Percentiles rank a stretch among this genome's conserved stretches.
Conservation (phyloP, 2,797 vertebrate species). For the Varecia variegata region DNA sequence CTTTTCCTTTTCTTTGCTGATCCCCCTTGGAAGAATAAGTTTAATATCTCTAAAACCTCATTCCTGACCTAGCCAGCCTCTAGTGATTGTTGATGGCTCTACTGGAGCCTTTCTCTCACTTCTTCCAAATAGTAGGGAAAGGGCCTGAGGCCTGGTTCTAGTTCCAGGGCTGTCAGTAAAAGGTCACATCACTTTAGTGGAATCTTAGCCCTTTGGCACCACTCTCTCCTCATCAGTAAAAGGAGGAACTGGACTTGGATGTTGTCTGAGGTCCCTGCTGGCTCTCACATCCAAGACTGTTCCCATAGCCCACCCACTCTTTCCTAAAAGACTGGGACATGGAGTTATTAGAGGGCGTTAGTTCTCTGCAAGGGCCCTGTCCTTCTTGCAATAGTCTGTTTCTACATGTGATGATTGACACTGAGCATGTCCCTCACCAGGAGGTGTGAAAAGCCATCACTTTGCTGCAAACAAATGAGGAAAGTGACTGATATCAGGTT, state of each 20-base stretch:
- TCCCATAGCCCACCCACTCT: rapidly evolving
- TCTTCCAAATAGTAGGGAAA: neutral
- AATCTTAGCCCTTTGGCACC: no score
- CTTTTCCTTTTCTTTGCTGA: neutral
- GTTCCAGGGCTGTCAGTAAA: neutral
- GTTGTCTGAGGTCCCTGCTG: neutral
- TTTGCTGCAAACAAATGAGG: no score
- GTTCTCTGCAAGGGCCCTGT: neutral
- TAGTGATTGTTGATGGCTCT: neutral
- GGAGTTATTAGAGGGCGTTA: rapidly evolving
- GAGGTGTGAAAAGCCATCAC: neutral
- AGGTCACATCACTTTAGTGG: neutral
- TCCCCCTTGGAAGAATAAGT: neutral
- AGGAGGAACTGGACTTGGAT: neutral
- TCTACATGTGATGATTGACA: neutral
- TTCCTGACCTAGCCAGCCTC: conserved; percentile 55
- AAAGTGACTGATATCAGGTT: neutral
- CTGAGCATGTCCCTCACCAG: neutral
- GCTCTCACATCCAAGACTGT: no score
- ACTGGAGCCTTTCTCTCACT: neutral
- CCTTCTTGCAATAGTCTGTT: neutral
- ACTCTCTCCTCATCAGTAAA: neutral
- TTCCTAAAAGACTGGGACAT: neutral
- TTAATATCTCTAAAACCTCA: neutral
- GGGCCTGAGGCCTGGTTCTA: neutral